Evolutionary conservation across 2,113 vertebrate genomes (phyloP).

Genomic region (Herpetotheres cachinnans): DNA sequence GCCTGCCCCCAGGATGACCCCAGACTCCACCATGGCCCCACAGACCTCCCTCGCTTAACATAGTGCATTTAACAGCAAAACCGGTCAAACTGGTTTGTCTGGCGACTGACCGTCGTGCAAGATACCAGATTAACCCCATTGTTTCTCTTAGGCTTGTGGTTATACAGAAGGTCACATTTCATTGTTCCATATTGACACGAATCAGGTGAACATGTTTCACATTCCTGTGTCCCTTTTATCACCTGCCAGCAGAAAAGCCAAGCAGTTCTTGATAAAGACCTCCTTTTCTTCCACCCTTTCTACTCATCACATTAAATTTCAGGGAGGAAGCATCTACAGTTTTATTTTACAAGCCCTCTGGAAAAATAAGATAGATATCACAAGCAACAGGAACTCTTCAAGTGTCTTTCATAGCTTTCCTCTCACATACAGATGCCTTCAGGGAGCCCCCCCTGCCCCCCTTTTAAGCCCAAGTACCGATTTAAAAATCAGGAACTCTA

Average conservation of each 20-base stretch:
- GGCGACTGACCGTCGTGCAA: no score
- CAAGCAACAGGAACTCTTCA: not conserved
- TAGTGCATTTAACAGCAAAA: no score
- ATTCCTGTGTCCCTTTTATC: not conserved
- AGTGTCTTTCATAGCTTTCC: not conserved
- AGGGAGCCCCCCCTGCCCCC: not conserved
- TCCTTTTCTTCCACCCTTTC: not conserved
- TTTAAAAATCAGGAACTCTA: not conserved
- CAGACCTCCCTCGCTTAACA: no score
- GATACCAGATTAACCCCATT: no score
- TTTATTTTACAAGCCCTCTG: constrained; percentile 2
- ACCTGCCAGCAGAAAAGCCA: not conserved
- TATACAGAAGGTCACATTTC: no score
- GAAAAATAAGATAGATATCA: constrained; percentile 14
- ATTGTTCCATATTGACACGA: no score
- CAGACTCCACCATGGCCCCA: no score
- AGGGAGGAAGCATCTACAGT: not conserved
- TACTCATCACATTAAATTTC: not conserved
- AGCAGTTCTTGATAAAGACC: not conserved
- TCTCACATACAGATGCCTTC: not conserved
- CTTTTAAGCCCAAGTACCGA: not conserved
- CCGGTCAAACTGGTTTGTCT: no score
- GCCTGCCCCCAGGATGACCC: no score
- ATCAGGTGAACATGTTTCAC: no score
- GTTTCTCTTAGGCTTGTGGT: no score